A percentile compares a stretch with the other conserved stretches of the same genome.
Evolutionary conservation across 1,140 invertebrate genomes (phyloP).

Genomic region (Sesamia nonagrioides): DNA sequence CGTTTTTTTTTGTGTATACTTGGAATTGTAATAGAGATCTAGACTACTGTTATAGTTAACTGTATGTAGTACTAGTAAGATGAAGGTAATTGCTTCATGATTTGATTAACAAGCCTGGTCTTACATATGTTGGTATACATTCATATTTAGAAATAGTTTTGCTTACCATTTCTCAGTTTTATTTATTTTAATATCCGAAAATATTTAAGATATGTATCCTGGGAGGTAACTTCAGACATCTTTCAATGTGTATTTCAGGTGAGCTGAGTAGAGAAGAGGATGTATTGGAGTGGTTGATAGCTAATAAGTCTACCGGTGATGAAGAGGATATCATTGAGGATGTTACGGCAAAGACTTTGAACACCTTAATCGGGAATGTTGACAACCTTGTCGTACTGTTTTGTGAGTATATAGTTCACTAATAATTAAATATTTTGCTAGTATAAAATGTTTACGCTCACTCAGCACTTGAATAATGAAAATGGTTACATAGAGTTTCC

Average conservation of each 20-base stretch:
- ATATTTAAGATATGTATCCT: neutral
- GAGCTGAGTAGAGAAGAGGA: constrained; percentile 97
- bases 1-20: constrained; percentile 45
- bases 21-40: constrained; percentile 21
- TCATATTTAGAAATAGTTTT: constrained; percentile 15
- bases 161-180: constrained; percentile 2
- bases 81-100: neutral
- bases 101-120: constrained; percentile 13
- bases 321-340: constrained; percentile 98
- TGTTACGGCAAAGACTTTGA: constrained; percentile 95
- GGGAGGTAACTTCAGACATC: neutral
- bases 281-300: constrained; percentile 97
- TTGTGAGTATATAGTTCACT: constrained; percentile 91
- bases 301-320: constrained; percentile 96
- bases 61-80: constrained; percentile 27
- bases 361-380: constrained; percentile 95
- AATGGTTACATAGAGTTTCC: too few relatives aligned
- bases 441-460: too few relatives aligned
- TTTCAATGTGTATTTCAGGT: constrained; percentile 88
- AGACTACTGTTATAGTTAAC: constrained; percentile 19
- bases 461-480: too few relatives aligned
- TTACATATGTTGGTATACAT: neutral
- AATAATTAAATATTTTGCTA: too few relatives aligned
- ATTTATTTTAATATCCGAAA: constrained; percentile 28
- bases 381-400: constrained; percentile 97